A percentile compares a stretch with the other conserved stretches of the same genome.
These are phyloP conservation scores for Turritopsis rubra DNA, from an alignment of 30 jellyfish, hydroid and myxozoan genomes.

Conservation along the genomic window DNA sequence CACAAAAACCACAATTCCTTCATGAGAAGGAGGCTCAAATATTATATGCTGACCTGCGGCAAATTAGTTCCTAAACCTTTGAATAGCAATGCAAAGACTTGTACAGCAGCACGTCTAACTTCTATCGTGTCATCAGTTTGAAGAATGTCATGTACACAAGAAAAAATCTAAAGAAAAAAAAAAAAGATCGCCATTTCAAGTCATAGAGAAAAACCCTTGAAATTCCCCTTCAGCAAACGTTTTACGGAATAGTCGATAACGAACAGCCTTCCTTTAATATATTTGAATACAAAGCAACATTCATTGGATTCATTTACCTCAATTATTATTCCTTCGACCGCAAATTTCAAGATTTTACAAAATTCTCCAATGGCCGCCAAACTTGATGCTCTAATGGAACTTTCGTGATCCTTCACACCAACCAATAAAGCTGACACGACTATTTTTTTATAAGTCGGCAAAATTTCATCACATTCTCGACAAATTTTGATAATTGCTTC, in stretches of 20 bases:
- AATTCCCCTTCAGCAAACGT: no score
- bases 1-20: not conserved
- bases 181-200: no score
- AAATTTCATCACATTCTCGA: slow-evolving; percentile 46
- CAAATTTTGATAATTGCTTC: slow-evolving; percentile 68
- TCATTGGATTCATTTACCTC: slow-evolving; percentile 43
- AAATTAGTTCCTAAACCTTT: slow-evolving; percentile 52
- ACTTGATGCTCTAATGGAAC: slow-evolving; percentile 65
- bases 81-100: slow-evolving; percentile 43
- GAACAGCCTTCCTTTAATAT: no score
- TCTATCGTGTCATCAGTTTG: slow-evolving; percentile 30
- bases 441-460: slow-evolving; percentile 58
- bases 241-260: no score
- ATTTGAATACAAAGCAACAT: no score
- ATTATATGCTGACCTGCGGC: slow-evolving; percentile 31
- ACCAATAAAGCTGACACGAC: slow-evolving; percentile 54
- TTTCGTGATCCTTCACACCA: slow-evolving; percentile 76
- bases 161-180: slow-evolving; percentile 20
- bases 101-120: slow-evolving; percentile 64
- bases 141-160: slow-evolving; percentile 40
- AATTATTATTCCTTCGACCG: slow-evolving; percentile 42
- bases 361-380: slow-evolving; percentile 74
- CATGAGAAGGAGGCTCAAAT: no score
- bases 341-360: slow-evolving; percentile 48
- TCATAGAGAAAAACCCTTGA: no score